Percentiles rank a stretch among this genome's conserved stretches.
phyloP scores from a whole-genome alignment of 1,140 invertebrate species.

The Psix sp. region DNA sequence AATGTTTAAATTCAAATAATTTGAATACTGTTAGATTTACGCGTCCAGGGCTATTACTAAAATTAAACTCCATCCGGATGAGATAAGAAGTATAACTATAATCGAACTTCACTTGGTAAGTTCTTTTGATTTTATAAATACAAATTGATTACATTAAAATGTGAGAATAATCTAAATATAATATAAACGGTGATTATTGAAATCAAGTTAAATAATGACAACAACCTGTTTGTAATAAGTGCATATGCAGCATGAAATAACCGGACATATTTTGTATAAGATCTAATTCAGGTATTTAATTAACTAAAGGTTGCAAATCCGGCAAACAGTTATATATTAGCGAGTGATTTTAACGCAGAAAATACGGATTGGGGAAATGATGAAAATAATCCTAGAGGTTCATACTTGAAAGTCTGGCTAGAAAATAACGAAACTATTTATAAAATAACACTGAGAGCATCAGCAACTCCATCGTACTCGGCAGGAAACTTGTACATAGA shows the following conservation, averaged over 20 bases:
- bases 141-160: constrained; percentile 3
- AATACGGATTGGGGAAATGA: constrained; percentile 1
- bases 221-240: constrained; percentile 16
- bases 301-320: constrained; percentile 21
- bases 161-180: background rate
- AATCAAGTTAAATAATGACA: constrained; percentile 5
- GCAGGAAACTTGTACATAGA: too few species aligned
- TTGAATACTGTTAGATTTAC: too few species aligned
- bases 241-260: constrained; percentile 35
- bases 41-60: too few species aligned
- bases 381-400: constrained; percentile 1
- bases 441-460: too few species aligned
- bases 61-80: too few species aligned
- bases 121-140: too few species aligned
- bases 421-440: too few species aligned
- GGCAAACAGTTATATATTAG: constrained; percentile 1
- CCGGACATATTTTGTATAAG: constrained; percentile 21
- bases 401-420: too few species aligned
- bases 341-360: constrained; percentile 12
- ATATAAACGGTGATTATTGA: constrained; percentile 2
- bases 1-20: too few species aligned
- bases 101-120: too few species aligned
- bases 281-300: constrained; percentile 25
- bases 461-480: too few species aligned
- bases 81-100: too few species aligned